Percentiles rank a stretch among this genome's conserved stretches.
Evolutionary conservation across 2,888 invertebrate species (phyloP).

Genomic region (Mechanitis mazaeus): DNA sequence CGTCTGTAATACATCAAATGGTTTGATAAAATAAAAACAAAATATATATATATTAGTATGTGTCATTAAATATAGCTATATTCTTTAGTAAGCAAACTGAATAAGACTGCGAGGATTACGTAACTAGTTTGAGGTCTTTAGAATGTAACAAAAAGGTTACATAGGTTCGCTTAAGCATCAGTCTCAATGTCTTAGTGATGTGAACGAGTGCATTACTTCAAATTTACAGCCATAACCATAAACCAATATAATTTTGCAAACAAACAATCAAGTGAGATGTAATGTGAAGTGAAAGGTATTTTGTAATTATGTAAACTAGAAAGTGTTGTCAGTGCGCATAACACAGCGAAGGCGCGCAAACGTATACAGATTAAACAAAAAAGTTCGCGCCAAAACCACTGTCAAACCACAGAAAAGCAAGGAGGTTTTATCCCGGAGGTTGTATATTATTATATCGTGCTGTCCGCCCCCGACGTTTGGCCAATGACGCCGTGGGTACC

Average conservation of each 20-base stretch:
- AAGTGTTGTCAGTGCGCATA: conserved; percentile 49
- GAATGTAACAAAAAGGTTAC: not conserved
- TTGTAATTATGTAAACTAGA: conserved; percentile 49
- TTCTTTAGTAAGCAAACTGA: not conserved
- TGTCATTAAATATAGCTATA: no score
- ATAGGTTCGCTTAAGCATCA: no score
- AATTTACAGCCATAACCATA: not conserved
- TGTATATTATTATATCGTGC: conserved; percentile 51
- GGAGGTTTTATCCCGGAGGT: conserved; percentile 45
- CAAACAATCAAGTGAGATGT: conserved; percentile 22
- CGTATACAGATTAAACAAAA: conserved; percentile 28
- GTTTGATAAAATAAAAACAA: no score
- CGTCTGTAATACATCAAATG: no score
- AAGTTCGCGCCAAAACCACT: conserved; percentile 24
- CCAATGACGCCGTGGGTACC: conserved; percentile 66
- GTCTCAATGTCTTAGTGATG: no score
- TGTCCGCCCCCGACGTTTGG: conserved; percentile 56
- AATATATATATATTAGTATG: no score
- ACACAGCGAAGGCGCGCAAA: conserved; percentile 31
- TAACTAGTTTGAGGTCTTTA: conserved; percentile 1
- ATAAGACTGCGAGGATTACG: not conserved
- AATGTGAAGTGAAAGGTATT: conserved; percentile 34
- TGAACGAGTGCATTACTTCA: no score
- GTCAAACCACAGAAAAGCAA: conserved; percentile 27
- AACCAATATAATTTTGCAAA: conserved; percentile 1